Evolutionary conservation across 2,888 invertebrate genomes (phyloP).

Genomic region (Trisateles emortualis): DNA sequence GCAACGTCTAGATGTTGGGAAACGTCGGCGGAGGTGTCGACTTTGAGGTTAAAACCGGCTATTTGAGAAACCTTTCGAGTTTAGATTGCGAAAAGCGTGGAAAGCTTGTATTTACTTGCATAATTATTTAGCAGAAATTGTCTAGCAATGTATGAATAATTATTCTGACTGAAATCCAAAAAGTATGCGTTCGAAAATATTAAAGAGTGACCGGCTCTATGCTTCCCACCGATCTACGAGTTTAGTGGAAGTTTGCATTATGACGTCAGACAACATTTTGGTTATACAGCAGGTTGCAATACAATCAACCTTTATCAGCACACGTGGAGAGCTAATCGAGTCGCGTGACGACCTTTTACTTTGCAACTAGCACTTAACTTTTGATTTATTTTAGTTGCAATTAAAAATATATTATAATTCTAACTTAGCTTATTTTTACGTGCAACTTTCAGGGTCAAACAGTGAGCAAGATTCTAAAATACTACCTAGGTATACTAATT

Average conservation of each 20-base stretch:
- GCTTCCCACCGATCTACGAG: constrained; percentile 1
- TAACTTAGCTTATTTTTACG: background rate
- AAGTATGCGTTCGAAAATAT: background rate
- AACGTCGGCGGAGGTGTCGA: constrained; percentile 67
- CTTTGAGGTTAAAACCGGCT: constrained; percentile 76
- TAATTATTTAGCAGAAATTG: constrained; percentile 57
- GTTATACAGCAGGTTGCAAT: constrained; percentile 39
- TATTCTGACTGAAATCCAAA: constrained; percentile 35
- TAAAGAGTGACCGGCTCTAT: background rate
- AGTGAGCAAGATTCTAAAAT: background rate
- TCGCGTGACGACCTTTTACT: constrained; percentile 50
- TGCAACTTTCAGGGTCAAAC: background rate
- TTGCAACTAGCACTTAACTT: constrained; percentile 16
- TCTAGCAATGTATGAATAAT: constrained; percentile 39
- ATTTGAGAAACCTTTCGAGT: constrained; percentile 79
- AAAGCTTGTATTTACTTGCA: constrained; percentile 69
- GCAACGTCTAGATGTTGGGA: constrained; percentile 79
- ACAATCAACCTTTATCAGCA: constrained; percentile 64
- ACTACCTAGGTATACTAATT: background rate
- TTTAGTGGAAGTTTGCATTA: constrained; percentile 32
- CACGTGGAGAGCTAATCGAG: constrained; percentile 70
- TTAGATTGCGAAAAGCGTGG: constrained; percentile 80
- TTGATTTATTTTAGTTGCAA: constrained; percentile 25
- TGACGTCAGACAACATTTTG: constrained; percentile 51
- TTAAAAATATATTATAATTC: constrained; percentile 9